Conservation (phyloP, 2,797 vertebrate species). For the Clamator glandarius region DNA sequence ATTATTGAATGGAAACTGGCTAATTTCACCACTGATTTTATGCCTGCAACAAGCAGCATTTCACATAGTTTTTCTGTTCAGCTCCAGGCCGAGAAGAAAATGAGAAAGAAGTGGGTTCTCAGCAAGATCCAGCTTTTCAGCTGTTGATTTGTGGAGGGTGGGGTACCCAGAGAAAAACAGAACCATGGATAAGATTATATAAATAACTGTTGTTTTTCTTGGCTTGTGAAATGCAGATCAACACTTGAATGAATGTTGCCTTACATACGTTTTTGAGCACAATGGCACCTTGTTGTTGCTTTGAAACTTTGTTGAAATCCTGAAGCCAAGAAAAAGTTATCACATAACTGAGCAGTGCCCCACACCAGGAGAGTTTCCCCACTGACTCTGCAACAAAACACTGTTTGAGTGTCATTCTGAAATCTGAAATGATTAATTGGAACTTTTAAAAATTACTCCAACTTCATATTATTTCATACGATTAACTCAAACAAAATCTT, state of each 20-base stretch:
- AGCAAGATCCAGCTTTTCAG: slow-evolving; percentile 69
- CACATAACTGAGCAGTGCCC: slow-evolving; percentile 72
- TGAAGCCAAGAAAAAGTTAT: slow-evolving; percentile 82
- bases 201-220: slow-evolving; percentile 84
- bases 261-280: slow-evolving; percentile 78
- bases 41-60: slow-evolving; percentile 14
- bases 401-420: slow-evolving; percentile 35
- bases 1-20: neutral
- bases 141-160: slow-evolving; percentile 73
- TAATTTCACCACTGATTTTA: slow-evolving; percentile 5
- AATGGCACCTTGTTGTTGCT: slow-evolving; percentile 84
- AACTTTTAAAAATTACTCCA: neutral
- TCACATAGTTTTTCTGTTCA: slow-evolving; percentile 15
- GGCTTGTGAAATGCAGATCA: slow-evolving; percentile 76
- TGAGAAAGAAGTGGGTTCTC: slow-evolving; percentile 23
- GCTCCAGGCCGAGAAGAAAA: slow-evolving; percentile 27
- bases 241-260: slow-evolving; percentile 83
- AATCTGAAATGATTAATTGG: slow-evolving; percentile 50
- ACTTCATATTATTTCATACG: neutral
- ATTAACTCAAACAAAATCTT: neutral
- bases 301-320: slow-evolving; percentile 79
- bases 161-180: slow-evolving; percentile 79
- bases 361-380: slow-evolving; percentile 47
- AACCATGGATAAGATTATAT: slow-evolving; percentile 82
- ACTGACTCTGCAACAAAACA: slow-evolving; percentile 44